Evolutionary conservation across 92 coral and sea anemone species (phyloP), one percentile per base, ranked within the genome.

Genomic region (Plumapathes pennacea): DNA sequence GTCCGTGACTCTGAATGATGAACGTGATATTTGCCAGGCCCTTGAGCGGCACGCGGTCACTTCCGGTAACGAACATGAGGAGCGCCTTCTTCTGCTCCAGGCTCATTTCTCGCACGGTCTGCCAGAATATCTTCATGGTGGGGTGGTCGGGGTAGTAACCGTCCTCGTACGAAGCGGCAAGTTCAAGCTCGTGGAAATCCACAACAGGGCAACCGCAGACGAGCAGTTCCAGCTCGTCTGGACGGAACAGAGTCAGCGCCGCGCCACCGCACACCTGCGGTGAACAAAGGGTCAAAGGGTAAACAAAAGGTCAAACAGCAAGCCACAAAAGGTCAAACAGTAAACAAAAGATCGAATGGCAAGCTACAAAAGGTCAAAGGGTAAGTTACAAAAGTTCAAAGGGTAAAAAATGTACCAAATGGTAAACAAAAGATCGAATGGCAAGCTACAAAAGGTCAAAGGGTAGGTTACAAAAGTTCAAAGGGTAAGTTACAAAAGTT

Each of bases 1-100:
- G 80, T 0, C 97, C 97, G 20, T 88, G 96, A 20, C 78, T 84
- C 67, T 89, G 90, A 36, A 92, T 74, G 17, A 84, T 82, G 44
- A 92, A 88, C 0, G 97, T 89, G 49, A 92, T 46, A 38, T 82
- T 75, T 3, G 57, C 50, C 30, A 82, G 52, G 15, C 89, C 89
- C 45, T 89, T 89, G 7, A 92, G 76, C 4, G 97, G 97, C 9
- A 88, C 97, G 11, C 97, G 55, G 52, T 92, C 97, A 68, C 97
- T 92, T 2, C 96, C 97, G 3, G 97, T 92, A 8, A 88, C 97
- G 50, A 92, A 92, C 68, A 83, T 83, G 14, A 92, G 84, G 27
- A 92, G 53, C 20, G 86, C 90, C 62, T 92, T 92, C 79, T 88
- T 92, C 40, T 88, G 89, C 17, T 80, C 78, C 21, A 67, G 30